Evolutionary conservation across 2,888 invertebrate species (phyloP), one percentile per base, ranked within the genome.

Genomic region (Plagodis pulveraria): DNA sequence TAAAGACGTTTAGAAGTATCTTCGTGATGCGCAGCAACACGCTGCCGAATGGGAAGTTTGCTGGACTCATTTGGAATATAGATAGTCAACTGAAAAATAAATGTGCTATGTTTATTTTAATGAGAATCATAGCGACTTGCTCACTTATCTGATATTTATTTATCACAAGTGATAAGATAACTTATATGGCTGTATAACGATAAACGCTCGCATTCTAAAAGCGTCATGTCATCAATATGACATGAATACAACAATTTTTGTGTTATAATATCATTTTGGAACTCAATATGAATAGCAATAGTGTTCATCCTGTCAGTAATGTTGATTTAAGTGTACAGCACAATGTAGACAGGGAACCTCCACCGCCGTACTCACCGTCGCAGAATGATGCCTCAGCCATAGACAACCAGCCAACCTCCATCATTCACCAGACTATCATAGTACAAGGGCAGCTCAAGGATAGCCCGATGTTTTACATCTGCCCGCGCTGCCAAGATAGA

Each of bases 291-390:
- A 72, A 71, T 70, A 63, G 56, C 53, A 74, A 22, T 22, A 22
- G 71, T 73, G 70, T 72, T 6, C 77, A 77, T 65, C 70, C 71
- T 43, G 63, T 67, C 43, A 66, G 70, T 57, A 71, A 67, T 67
- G 65, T 63, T 50, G 55, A 52, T 44, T 70, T 60, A 11, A 70
- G 70, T 53, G 69, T 69, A 50, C 78, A 77, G 49, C 50, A 74
- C n/a, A 47, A 65, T 66, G 59, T 71, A 44, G 73, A 70, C 12
- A 65, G 67, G 41, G 84, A 86, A 33, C 84, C 83, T 11, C 91
- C 91, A 6, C 91, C 91, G 2, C 86, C 91, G 0, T 91, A 91
- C 64, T 73, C 82, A 0, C 65, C 69, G 8, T 73, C 82, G 0
- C 65, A 69, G 9, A 54, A 57, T 40, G 46, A 50, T 7, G 51